Evolutionary conservation across 2,113 vertebrate species (phyloP), one percentile per base, ranked within the genome.

Genomic region (Erinaceus europaeus): DNA sequence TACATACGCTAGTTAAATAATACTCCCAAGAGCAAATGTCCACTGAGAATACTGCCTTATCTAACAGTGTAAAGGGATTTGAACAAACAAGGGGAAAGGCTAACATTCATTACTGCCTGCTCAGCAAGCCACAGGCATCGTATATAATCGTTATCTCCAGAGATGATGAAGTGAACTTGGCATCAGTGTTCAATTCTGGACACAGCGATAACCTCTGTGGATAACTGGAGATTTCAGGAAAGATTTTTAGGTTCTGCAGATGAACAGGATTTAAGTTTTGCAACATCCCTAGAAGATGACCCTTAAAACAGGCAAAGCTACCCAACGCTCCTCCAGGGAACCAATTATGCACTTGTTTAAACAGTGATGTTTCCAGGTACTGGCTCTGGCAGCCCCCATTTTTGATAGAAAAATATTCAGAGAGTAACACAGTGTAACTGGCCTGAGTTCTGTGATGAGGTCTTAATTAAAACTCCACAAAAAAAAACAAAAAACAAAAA

Each of bases 391-490:
- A 88, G 82, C 15, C 21, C 57, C 64, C 29, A 25, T 40, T 84
- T 76, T 61, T 64, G 50, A 91, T 50, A 93, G 73, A 27, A 90
- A 91, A 90, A 71, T 64, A 81, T 80, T 81, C 69, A 71, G 40
- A 78, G 2, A 44, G 68, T 61, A 86, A 92, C n/a, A n/a, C n/a
- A n/a, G n/a, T n/a, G 20, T 52, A 44, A 29, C 17, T 38, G 84
- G 81, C 52, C 62, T 40, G 65, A 61, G 25, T 82, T 79, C 77
- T 73, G n/a, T 59, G 71, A 90, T 83, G 78, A 88, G 23, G 80
- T 73, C 71, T 87, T 85, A 94, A 94, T 90, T 86, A 89, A 93
- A 95, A 81, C 52, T 57, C 77, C 62, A 62, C 53, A 15, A 50
- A 50, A n/a, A n/a, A n/a, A n/a, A n/a, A n/a, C n/a, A n/a, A n/a